Evolutionary conservation across 2,113 vertebrate species (phyloP), one percentile per base, ranked within the genome.

Genomic region (Artemisiospiza belli): DNA sequence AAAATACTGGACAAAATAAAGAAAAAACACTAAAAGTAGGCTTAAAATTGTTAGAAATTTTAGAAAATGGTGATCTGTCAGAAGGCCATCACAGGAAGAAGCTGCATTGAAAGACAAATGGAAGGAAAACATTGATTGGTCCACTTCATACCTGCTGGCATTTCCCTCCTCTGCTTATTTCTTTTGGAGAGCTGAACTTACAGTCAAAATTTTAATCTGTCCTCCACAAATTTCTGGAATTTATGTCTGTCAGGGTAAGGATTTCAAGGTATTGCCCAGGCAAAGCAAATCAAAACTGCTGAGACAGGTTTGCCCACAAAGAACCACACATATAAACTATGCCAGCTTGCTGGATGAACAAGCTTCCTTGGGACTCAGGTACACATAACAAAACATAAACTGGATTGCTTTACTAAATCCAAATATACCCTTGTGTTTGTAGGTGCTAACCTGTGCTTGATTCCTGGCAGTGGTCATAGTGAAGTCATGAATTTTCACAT

Each of bases 311-410:
- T 27, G 11, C 17, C 24, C 1, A 2, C 31, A 24, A 66, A 84
- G 58, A 69, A 64, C 39, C 16, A 27, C 35, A 7, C 0, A 0
- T 10, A 8, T 22, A 41, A 82, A 0, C 15, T 31, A 23, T 12
- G 25, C 25, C 87, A 89, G 22, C 15, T 67, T 79, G 35, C 43
- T 68, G 30, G 20, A 25, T 68, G 35, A 90, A n/a, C 58, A 63
- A 63, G 17, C 23, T 37, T 49, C 31, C 43, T 37, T 59, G 31
- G 28, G 30, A 68, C 35, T 88, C 61, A 25, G 27, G 27, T 61
- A 73, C 43, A 78, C 35, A 44, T 44, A 44, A 44, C 22, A 54
- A 87, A 47, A 37, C 5, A 17, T 30, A 82, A 82, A 63, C 11
- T 46, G 10, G 6, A 11, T 59, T 73, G 27, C 25, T 89, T 83